Evolutionary conservation across 2,888 invertebrate genomes (phyloP).

Genomic region (Alviniconcha strummeri): DNA sequence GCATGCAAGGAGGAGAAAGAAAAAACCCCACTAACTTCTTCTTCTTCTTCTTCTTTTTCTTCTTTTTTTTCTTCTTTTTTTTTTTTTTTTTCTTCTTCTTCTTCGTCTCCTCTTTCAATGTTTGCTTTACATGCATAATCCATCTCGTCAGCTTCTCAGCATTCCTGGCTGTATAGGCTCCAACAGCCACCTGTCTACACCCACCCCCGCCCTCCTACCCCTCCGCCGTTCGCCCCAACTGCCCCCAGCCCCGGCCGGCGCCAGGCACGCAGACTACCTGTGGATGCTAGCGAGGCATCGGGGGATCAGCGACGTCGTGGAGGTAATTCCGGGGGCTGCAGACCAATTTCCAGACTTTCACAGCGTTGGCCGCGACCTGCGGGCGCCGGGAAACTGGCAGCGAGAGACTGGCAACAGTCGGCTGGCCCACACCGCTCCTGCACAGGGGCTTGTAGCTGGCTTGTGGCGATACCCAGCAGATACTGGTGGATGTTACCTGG

Average conservation of each 20-base stretch:
- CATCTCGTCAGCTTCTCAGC: neutral
- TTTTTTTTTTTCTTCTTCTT: no score
- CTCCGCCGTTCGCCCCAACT: neutral
- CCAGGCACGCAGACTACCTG: slow-evolving; percentile 8
- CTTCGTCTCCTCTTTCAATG: no score
- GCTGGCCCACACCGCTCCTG: neutral
- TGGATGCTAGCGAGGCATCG: neutral
- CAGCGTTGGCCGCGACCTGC: slow-evolving; percentile 9
- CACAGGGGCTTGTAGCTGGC: no score
- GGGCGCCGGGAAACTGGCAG: slow-evolving; percentile 17
- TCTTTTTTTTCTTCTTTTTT: neutral
- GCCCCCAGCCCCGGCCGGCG: neutral
- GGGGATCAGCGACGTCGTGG: neutral
- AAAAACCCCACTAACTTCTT: no score
- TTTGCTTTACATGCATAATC: neutral
- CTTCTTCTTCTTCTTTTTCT: neutral
- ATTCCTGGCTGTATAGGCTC: neutral
- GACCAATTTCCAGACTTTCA: slow-evolving; percentile 31
- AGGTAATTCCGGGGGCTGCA: slow-evolving; percentile 7
- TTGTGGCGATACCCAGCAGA: neutral
- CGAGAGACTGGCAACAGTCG: neutral
- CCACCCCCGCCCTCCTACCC: neutral
- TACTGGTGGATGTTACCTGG: neutral
- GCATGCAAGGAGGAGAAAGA: no score
- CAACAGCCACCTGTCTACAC: neutral